phyloP scores from a whole-genome alignment of 2,888 invertebrate genomes.

The Geotrupes spiniger region DNA sequence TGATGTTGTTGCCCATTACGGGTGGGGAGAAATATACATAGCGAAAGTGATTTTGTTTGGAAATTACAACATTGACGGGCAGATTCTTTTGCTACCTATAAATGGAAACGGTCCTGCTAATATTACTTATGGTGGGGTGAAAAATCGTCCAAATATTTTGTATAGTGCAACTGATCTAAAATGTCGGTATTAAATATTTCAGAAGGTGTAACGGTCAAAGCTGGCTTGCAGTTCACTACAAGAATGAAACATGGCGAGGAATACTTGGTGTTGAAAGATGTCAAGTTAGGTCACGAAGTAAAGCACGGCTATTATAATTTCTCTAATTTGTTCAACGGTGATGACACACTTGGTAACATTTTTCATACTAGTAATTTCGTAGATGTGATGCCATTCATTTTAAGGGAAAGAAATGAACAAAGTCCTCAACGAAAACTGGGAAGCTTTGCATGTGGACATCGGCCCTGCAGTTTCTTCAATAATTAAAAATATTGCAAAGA shows the following conservation, averaged over 20 bases:
- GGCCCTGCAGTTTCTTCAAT: slow-evolving; percentile 41
- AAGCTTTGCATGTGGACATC: slow-evolving; percentile 44
- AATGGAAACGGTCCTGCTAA: too few species aligned
- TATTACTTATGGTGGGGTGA: too few species aligned
- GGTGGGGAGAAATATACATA: too few species aligned
- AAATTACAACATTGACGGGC: too few species aligned
- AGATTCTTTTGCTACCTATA: too few species aligned
- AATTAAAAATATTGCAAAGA: slow-evolving; percentile 31
- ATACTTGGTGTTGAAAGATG: slow-evolving; percentile 27
- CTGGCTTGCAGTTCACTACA: slow-evolving; percentile 32
- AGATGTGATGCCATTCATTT: slow-evolving; percentile 27
- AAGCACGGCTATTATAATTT: slow-evolving; percentile 30
- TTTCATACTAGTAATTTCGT: background rate
- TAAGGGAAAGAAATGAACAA: slow-evolving; percentile 47
- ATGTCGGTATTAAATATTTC: too few species aligned
- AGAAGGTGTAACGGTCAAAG: too few species aligned
- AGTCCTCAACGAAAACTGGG: slow-evolving; percentile 49
- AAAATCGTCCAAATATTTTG: too few species aligned
- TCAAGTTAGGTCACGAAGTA: slow-evolving; percentile 26
- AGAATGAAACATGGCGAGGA: slow-evolving; percentile 31
- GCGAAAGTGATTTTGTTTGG: too few species aligned
- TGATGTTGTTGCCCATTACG: too few species aligned
- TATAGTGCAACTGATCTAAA: too few species aligned
- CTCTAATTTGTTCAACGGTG: slow-evolving; percentile 31
- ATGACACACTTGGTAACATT: slow-evolving; percentile 27